Percentiles rank a stretch among this genome's conserved stretches.
Conservation (phyloP, 2,888 invertebrate species). For the Criorhina ranunculi region DNA sequence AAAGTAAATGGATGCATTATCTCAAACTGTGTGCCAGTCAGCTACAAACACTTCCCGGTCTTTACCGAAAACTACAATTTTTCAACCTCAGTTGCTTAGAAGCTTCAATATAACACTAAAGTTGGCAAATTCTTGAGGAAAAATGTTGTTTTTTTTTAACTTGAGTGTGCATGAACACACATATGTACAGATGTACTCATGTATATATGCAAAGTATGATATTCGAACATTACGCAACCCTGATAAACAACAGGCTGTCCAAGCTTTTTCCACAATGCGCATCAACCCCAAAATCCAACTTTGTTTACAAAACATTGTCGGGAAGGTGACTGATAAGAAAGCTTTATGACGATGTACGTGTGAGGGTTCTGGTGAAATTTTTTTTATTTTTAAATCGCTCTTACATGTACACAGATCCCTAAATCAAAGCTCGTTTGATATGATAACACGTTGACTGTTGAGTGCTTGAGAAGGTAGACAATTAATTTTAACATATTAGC, state of each 20-base stretch:
- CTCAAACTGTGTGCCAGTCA: too few relatives aligned
- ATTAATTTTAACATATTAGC: constrained; percentile 1
- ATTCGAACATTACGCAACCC: constrained; percentile 62
- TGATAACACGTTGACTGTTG: constrained; percentile 40
- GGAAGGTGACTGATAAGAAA: constrained; percentile 66
- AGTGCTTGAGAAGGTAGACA: constrained; percentile 8
- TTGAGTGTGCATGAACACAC: too few relatives aligned
- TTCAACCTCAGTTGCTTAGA: too few relatives aligned
- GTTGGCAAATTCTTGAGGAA: too few relatives aligned
- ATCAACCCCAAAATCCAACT: constrained; percentile 43
- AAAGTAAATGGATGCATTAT: background rate
- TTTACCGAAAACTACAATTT: too few relatives aligned
- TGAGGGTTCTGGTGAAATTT: constrained; percentile 3
- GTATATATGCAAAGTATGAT: background rate
- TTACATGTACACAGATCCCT: constrained; percentile 10
- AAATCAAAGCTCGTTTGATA: constrained; percentile 17
- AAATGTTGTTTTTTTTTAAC: too few relatives aligned
- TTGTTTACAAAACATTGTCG: constrained; percentile 74
- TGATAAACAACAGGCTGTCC: constrained; percentile 62
- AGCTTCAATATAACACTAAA: too few relatives aligned
- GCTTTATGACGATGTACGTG: constrained; percentile 30
- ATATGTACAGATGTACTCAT: background rate
- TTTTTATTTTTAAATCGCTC: constrained; percentile 40
- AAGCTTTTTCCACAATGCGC: constrained; percentile 53
- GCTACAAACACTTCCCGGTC: too few relatives aligned